Base-by-base conservation (phyloP, 2,113 vertebrate species). In the Dinomys branickii region DNA sequence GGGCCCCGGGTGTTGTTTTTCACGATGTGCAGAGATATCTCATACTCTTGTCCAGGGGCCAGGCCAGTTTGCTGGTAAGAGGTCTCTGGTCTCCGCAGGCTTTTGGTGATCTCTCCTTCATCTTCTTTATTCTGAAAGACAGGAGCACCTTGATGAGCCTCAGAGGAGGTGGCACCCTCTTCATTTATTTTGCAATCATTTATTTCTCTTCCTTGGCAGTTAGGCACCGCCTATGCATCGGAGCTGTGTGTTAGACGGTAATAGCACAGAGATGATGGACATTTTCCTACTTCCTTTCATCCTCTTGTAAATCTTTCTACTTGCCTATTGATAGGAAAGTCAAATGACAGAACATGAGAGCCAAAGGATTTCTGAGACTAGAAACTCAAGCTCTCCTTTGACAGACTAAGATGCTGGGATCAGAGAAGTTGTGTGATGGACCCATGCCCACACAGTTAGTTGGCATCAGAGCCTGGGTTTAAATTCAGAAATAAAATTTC, bases 1-100 rank as follows among this genome's bases (percentile, higher is more conserved):
- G 99, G 99, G 91, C 99, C 99, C 28, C 98, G 99, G 61, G 99
- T 99, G 24, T 99, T 99, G 98, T 99, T 99, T 97, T 99, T 99
- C 98, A 99, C 98, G 1, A 99, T 98, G 87, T 99, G 99, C 94
- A 99, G 98, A 52, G 99, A 99, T 96, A 99, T 99, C 92, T 99
- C 99, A 71, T 99, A 99, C 81, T 99, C 99, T 41, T 99, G 99
- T 59, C 99, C 99, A 6, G 99, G 99, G 61, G 99, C 99, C 94
- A 99, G 98, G 19, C 99, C 99, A 0, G 99, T 99, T 98, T 99
- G 99, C 97, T 99, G 98, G 85, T 99, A 99, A 16, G 99, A 99
- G 91, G 99, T 99, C 97, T 99, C 99, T 2, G 99, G 99, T 14
- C 98, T 99, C 82, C 98, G 98, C 77, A 99, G 98, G 44, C 99